Percentiles rank a stretch among this genome's conserved stretches.
These are phyloP conservation scores for Conomelus anceps DNA, from an alignment of 2,888 invertebrate species.

Conservation along the genomic window DNA sequence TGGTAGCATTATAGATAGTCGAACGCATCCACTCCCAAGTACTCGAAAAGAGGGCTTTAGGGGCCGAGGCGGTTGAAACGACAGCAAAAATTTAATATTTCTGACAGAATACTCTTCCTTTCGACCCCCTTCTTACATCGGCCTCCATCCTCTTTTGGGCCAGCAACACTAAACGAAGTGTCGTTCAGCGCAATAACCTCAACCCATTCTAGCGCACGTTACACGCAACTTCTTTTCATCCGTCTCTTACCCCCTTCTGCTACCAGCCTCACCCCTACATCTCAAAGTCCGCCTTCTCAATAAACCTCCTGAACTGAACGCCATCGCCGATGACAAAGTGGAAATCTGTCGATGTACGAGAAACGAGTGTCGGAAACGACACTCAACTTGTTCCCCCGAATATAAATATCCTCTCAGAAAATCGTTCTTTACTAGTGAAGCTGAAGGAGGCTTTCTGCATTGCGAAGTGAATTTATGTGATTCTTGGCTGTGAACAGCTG, in stretches of 20 bases:
- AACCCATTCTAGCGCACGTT: not conserved
- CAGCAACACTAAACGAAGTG: not conserved
- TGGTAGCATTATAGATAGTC: not conserved
- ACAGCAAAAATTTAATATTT: conserved; percentile 8
- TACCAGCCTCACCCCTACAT: not conserved
- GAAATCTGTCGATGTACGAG: conserved; percentile 1
- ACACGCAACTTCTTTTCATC: not conserved
- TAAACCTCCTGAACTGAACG: not conserved
- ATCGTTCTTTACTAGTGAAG: not conserved
- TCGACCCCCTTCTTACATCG: not conserved
- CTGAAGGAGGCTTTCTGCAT: not conserved
- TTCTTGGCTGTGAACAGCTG: not conserved
- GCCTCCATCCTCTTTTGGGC: not conserved
- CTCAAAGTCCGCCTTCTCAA: not conserved
- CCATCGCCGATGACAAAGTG: conserved; percentile 2
- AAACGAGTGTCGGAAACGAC: not conserved
- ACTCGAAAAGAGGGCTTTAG: not conserved
- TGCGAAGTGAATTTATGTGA: not conserved
- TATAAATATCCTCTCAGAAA: not conserved
- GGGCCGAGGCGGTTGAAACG: not conserved
- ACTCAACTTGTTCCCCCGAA: not conserved
- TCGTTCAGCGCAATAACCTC: not conserved
- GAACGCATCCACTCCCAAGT: not conserved
- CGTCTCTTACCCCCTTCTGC: not conserved
- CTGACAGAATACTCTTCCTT: conserved; percentile 5